Percentiles rank a stretch among this genome's conserved stretches.
Evolutionary conservation across 64 coral and sea anemone genomes (phyloP).

Genomic region (Pocillopora damicornis): DNA sequence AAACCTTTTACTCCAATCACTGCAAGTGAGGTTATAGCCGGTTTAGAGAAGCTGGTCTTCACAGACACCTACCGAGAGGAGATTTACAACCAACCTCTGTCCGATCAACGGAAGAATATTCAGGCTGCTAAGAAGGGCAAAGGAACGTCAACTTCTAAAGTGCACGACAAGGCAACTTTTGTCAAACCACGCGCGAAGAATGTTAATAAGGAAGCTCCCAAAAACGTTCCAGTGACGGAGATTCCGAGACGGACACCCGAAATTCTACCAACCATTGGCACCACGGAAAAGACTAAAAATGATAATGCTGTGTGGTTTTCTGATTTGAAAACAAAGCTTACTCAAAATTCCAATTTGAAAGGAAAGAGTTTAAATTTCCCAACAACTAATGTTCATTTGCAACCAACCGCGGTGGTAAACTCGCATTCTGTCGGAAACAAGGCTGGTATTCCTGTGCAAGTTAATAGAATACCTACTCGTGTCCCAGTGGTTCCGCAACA

Average conservation of each 20-base stretch:
- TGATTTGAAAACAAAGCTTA: not conserved
- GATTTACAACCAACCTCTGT: not conserved
- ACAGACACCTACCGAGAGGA: slow-evolving; percentile 69
- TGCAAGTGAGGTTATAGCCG: slow-evolving; percentile 53
- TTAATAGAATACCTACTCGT: slow-evolving; percentile 17
- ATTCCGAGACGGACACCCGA: slow-evolving; percentile 37
- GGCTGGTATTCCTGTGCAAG: not conserved
- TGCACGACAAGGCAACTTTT: slow-evolving; percentile 1
- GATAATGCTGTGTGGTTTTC: slow-evolving; percentile 21
- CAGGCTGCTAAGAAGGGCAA: not conserved
- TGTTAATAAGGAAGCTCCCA: not conserved
- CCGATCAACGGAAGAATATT: not conserved
- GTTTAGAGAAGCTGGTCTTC: slow-evolving; percentile 71
- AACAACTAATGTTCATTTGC: not conserved
- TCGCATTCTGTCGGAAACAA: not conserved
- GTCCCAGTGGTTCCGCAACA: not conserved
- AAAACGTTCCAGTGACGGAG: slow-evolving; percentile 30
- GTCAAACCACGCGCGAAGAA: not conserved
- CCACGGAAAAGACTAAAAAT: not conserved
- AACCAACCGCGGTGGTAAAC: not conserved
- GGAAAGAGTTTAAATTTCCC: not conserved
- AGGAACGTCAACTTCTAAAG: not conserved
- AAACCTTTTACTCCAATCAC: slow-evolving; percentile 31
- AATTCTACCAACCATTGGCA: not conserved
- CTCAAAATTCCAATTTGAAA: not conserved